Percentiles rank a stretch among this genome's conserved stretches.
These are phyloP conservation scores for Anoplolepis gracilipes DNA, from an alignment of 1,140 invertebrate genomes.

Conservation along the genomic window DNA sequence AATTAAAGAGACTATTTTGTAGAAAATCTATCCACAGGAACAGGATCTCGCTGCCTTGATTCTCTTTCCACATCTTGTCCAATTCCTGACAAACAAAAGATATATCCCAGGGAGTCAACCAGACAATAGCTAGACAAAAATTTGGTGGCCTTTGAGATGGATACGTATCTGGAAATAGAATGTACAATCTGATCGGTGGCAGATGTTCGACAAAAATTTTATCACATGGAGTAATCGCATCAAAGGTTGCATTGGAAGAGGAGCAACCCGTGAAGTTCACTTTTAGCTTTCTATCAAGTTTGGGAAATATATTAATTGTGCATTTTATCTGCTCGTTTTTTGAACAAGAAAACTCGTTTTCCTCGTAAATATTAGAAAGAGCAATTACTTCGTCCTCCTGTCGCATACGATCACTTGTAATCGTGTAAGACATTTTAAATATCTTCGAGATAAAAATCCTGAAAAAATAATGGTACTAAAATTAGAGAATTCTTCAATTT, in stretches of 20 bases:
- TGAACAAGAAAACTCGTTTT: slow-evolving; percentile 60
- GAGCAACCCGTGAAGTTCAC: neutral
- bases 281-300: neutral
- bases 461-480: neutral
- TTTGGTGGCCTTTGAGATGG: slow-evolving; percentile 60
- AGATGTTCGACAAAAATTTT: slow-evolving; percentile 54
- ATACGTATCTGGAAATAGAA: slow-evolving; percentile 63
- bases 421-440: neutral
- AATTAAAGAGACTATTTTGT: slow-evolving; percentile 84
- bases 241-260: neutral
- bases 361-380: slow-evolving; percentile 64
- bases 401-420: slow-evolving; percentile 40
- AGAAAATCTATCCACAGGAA: slow-evolving; percentile 87
- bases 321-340: slow-evolving; percentile 43
- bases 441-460: neutral
- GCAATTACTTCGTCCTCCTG: slow-evolving; percentile 68
- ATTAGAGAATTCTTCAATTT: neutral
- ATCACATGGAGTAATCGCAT: neutral
- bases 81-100: slow-evolving; percentile 72
- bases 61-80: slow-evolving; percentile 86
- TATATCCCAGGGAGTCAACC: slow-evolving; percentile 69
- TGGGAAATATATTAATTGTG: slow-evolving; percentile 32
- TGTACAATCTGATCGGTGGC: slow-evolving; percentile 63
- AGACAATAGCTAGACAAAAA: slow-evolving; percentile 60
- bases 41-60: slow-evolving; percentile 84